Conservation (phyloP, 2,888 invertebrate genomes). For the Netelia virgata region DNA sequence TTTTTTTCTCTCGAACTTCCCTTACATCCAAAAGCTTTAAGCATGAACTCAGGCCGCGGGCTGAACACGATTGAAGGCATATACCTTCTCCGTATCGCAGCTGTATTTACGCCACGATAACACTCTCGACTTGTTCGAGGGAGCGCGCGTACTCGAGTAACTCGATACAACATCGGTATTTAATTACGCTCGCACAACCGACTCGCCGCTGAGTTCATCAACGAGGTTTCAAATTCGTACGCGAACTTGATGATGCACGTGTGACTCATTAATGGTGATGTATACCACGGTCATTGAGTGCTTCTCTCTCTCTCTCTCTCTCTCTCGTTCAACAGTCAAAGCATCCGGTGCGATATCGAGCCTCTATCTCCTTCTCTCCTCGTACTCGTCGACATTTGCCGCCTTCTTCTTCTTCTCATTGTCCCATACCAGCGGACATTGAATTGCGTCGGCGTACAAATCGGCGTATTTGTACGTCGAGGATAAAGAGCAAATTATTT, state of each 20-base stretch:
- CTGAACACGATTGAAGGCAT: constrained; percentile 20
- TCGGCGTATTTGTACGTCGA: too few species aligned
- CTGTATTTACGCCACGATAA: constrained; percentile 49
- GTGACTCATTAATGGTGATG: constrained; percentile 57
- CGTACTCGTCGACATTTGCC: neutral
- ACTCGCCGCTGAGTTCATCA: neutral
- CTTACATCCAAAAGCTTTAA: neutral
- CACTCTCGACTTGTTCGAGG: constrained; percentile 49
- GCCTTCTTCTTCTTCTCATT: neutral
- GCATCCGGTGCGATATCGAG: constrained; percentile 35
- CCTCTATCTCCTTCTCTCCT: neutral
- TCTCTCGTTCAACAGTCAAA: constrained; percentile 44
- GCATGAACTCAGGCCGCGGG: neutral
- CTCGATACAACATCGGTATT: constrained; percentile 54
- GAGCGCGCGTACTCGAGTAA: constrained; percentile 28
- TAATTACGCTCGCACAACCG: constrained; percentile 63
- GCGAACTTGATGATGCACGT: constrained; percentile 50
- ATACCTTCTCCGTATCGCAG: neutral
- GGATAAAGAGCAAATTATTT: too few species aligned
- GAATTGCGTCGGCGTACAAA: too few species aligned
- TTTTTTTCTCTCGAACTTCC: neutral
- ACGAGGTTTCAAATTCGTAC: constrained; percentile 45
- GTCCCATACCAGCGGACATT: neutral
- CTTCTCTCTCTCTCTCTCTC: constrained; percentile 21
- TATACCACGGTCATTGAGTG: neutral